A percentile compares a stretch with the other conserved stretches of the same genome.
phyloP scores from a whole-genome alignment of 2,888 invertebrate species.

The Torymus tubicola region DNA sequence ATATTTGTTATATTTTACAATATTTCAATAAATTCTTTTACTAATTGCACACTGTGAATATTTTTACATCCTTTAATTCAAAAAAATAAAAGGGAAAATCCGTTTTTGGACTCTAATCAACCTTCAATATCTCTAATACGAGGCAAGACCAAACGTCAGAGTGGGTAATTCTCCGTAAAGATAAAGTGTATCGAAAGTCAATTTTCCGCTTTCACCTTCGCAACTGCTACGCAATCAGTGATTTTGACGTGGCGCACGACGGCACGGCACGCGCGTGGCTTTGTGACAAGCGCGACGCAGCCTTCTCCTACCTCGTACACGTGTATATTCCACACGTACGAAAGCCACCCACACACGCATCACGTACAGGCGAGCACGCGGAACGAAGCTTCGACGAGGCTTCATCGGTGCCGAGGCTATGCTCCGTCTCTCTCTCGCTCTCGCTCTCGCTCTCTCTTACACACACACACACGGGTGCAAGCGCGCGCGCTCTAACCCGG shows the following conservation, averaged over 20 bases:
- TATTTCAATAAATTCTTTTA: no score
- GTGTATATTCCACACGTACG: not conserved
- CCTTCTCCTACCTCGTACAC: not conserved
- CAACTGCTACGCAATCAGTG: constrained; percentile 25
- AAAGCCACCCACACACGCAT: not conserved
- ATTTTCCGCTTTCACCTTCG: constrained; percentile 20
- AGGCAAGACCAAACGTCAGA: no score
- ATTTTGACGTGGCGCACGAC: constrained; percentile 24
- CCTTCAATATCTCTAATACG: no score
- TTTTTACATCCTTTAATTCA: no score
- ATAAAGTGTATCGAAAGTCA: constrained; percentile 14
- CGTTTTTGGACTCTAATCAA: no score
- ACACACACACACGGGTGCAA: no score
- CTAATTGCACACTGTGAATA: no score
- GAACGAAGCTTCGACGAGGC: constrained; percentile 2
- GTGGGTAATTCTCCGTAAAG: constrained; percentile 9
- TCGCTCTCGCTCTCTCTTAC: no score
- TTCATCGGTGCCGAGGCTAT: not conserved
- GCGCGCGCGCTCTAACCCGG: constrained; percentile 19
- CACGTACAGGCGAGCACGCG: not conserved
- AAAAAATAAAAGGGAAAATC: no score
- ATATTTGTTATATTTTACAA: no score
- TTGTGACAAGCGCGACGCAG: constrained; percentile 15
- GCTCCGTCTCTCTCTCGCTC: no score
- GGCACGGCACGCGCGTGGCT: not conserved